phyloP scores from a whole-genome alignment of 2,797 vertebrate species.

The Falco peregrinus region DNA sequence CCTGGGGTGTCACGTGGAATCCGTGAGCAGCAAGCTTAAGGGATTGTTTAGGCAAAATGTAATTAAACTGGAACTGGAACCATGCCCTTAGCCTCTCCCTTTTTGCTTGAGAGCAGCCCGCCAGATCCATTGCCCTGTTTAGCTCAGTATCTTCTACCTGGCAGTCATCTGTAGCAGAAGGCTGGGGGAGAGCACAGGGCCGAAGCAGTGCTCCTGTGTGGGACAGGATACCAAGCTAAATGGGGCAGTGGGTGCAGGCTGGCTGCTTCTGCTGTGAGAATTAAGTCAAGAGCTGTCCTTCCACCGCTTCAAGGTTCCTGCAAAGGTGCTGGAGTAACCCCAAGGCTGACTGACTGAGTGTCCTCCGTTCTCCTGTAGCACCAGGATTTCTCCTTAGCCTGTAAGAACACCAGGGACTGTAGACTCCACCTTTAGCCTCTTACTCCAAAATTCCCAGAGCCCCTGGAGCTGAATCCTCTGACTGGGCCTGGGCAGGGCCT shows the following conservation, averaged over 20 bases:
- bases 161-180: neutral
- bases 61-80: neutral
- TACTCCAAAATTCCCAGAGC: neutral
- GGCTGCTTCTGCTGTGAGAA: neutral
- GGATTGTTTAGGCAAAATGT: neutral
- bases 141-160: neutral
- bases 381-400: neutral
- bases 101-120: neutral
- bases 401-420: neutral
- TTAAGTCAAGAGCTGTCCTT: neutral
- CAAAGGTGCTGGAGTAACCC: neutral
- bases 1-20: neutral
- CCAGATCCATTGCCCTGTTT: rapidly evolving
- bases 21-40: neutral
- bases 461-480: neutral
- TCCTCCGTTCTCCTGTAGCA: neutral
- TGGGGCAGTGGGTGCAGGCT: neutral
- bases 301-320: neutral
- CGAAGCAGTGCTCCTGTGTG: neutral
- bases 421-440: neutral
- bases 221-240: neutral
- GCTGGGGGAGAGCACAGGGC: neutral
- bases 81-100: neutral
- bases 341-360: neutral
- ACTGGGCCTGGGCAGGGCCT: neutral